Conservation (phyloP, 2,113 vertebrate species). For the Lycocorax pyrrhopterus region DNA sequence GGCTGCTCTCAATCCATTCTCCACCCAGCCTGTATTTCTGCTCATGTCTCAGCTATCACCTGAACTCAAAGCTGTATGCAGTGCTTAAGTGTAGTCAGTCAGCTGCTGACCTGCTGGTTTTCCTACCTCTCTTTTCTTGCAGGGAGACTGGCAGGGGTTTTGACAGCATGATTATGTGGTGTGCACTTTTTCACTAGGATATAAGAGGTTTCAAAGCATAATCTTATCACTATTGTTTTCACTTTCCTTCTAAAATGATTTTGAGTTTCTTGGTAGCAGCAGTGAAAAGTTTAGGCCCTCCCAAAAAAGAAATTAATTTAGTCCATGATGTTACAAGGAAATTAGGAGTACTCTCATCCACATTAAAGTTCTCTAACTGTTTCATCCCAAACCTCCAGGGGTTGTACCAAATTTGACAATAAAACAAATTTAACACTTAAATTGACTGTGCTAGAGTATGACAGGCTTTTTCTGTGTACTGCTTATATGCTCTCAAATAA, state of each 20-base stretch:
- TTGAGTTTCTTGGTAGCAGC: neutral
- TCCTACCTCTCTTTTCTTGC: neutral
- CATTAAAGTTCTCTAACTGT: neutral
- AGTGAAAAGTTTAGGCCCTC: neutral
- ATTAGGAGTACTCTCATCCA: neutral
- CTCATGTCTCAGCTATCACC: neutral
- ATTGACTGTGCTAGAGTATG: neutral
- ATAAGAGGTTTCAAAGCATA: neutral
- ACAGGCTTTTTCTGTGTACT: neutral
- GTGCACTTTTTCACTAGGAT: neutral
- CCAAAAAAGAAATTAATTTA: neutral
- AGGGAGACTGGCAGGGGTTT: neutral
- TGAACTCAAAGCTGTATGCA: neutral
- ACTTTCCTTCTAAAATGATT: neutral
- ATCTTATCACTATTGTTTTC: neutral
- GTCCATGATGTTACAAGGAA: neutral
- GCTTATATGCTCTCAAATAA: neutral
- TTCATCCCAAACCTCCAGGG: neutral
- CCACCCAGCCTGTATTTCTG: neutral
- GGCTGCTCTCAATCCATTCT: neutral
- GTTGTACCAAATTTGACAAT: neutral
- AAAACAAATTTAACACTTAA: neutral
- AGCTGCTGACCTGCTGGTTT: neutral
- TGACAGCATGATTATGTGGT: neutral
- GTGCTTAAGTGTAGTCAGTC: neutral